Evolutionary conservation across 2,113 vertebrate species (phyloP).

Genomic region (Gnathonemus echidnorhynchus): DNA sequence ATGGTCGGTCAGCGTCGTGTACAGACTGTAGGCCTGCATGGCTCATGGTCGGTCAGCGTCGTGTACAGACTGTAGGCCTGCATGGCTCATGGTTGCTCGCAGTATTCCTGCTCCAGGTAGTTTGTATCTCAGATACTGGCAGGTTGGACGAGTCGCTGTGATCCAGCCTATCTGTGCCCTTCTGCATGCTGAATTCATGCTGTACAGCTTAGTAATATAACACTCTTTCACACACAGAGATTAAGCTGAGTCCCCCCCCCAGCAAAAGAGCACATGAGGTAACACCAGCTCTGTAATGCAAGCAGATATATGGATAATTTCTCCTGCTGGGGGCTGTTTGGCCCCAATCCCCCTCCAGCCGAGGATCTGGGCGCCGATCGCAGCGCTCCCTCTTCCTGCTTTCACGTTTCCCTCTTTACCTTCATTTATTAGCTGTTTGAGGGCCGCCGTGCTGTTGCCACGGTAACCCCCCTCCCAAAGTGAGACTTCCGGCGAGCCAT

Average conservation of each 20-base stretch:
- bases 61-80: background rate
- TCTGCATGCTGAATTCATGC: background rate
- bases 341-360: conserved; percentile 8
- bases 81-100: background rate
- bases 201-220: background rate
- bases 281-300: background rate
- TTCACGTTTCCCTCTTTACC: conserved; percentile 27
- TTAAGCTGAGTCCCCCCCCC: background rate
- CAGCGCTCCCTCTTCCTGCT: conserved; percentile 8
- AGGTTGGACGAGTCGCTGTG: background rate
- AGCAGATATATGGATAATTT: background rate
- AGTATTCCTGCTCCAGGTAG: background rate
- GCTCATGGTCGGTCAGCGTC: background rate
- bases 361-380: conserved; percentile 43
- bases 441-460: conserved; percentile 60
- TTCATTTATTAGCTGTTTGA: conserved; percentile 58
- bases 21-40: background rate
- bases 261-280: background rate
- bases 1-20: background rate
- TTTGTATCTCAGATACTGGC: background rate
- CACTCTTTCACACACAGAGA: background rate
- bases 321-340: background rate
- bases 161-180: background rate
- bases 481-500: conserved; percentile 24
- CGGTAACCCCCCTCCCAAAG: conserved; percentile 51